Conservation (phyloP, 2,888 invertebrate species). For the Acanthococcus lagerstroemiae region DNA sequence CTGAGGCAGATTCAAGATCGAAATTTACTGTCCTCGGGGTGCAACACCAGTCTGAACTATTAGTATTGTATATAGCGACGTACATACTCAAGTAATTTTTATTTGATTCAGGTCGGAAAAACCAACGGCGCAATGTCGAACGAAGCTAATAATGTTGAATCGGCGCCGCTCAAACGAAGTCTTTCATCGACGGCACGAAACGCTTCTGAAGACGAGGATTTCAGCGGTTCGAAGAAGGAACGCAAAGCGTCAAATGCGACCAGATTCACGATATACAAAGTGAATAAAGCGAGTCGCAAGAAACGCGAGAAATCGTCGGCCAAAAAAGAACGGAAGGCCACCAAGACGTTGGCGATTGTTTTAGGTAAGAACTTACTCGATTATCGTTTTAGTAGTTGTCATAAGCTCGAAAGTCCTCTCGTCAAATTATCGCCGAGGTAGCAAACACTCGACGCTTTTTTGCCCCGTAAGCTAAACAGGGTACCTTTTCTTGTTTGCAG, state of each 20-base stretch:
- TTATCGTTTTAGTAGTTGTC: constrained; percentile 9
- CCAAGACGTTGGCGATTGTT: constrained; percentile 96
- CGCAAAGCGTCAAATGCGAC: constrained; percentile 56
- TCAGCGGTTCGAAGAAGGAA: constrained; percentile 55
- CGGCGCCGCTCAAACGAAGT: constrained; percentile 34
- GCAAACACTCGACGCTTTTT: too few relatives aligned
- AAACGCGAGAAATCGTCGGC: constrained; percentile 89
- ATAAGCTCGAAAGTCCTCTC: constrained; percentile 1
- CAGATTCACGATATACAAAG: constrained; percentile 83
- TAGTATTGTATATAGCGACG: too few relatives aligned
- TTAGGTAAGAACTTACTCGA: constrained; percentile 61
- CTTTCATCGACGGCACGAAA: constrained; percentile 40
- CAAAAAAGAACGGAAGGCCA: constrained; percentile 92
- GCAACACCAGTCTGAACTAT: too few relatives aligned
- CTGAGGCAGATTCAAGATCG: too few relatives aligned
- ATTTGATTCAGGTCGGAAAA: constrained; percentile 36
- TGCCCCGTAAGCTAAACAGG: too few relatives aligned
- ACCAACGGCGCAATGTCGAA: constrained; percentile 41
- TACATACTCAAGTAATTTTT: background rate
- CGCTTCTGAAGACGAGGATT: constrained; percentile 37
- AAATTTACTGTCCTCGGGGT: too few relatives aligned
- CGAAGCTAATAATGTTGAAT: constrained; percentile 39
- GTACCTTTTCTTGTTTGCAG: too few relatives aligned
- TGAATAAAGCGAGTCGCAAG: constrained; percentile 88
- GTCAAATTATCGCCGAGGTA: too few relatives aligned